These are phyloP conservation scores for Tor tambroides DNA, from an alignment of 2,113 vertebrate species.

Conservation along the genomic window DNA sequence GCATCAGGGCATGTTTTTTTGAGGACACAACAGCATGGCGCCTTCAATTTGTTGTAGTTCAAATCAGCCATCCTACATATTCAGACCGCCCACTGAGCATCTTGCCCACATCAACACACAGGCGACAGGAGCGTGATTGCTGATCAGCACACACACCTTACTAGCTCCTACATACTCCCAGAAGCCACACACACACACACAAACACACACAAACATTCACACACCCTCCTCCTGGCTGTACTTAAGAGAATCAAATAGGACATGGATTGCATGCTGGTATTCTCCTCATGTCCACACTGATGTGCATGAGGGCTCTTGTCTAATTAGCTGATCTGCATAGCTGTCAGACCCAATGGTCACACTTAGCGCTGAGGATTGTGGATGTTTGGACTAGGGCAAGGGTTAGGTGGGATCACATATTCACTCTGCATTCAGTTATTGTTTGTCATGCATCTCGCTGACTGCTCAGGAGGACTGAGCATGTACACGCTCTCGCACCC, in stretches of 20 bases:
- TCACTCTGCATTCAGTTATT: slow-evolving; percentile 15
- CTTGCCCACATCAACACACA: slow-evolving; percentile 59
- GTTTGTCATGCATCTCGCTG: slow-evolving; percentile 15
- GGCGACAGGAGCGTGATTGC: slow-evolving; percentile 55
- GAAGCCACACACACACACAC: neutral
- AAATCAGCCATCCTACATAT: slow-evolving; percentile 55
- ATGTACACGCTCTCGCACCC: slow-evolving; percentile 35
- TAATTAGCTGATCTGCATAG: slow-evolving; percentile 66
- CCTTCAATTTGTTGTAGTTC: slow-evolving; percentile 27
- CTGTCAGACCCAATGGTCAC: slow-evolving; percentile 51
- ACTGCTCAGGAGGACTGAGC: neutral
- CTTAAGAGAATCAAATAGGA: slow-evolving; percentile 1
- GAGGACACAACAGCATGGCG: slow-evolving; percentile 23
- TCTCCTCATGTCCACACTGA: slow-evolving; percentile 36
- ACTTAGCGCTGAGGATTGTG: slow-evolving; percentile 51
- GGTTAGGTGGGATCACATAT: slow-evolving; percentile 57
- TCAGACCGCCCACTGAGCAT: slow-evolving; percentile 54
- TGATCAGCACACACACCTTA: slow-evolving; percentile 44
- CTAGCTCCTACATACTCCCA: slow-evolving; percentile 56
- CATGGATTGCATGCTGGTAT: neutral
- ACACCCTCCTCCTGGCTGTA: neutral
- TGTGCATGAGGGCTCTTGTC: slow-evolving; percentile 55
- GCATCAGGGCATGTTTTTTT: slow-evolving; percentile 1
- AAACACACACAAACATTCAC: neutral
- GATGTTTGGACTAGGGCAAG: slow-evolving; percentile 43